A percentile compares a stretch with the other conserved stretches of the same genome.
Conservation (phyloP, 2,113 vertebrate species). For the Prinia subflava region DNA sequence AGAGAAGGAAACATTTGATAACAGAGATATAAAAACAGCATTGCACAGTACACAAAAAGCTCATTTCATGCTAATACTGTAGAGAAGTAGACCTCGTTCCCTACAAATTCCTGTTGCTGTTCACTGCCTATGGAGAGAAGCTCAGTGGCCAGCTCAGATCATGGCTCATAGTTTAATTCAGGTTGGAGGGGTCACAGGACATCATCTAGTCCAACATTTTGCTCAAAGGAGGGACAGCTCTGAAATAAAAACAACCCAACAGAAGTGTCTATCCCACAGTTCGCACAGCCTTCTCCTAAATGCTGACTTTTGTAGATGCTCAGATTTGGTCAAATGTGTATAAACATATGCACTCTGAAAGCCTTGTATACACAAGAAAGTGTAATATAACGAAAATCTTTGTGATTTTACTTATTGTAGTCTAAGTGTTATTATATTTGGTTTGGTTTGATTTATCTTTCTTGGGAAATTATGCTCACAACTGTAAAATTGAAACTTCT, state of each 20-base stretch:
- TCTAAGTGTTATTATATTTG: neutral
- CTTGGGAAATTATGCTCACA: neutral
- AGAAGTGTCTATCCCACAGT: neutral
- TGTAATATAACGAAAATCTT: neutral
- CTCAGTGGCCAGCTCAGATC: neutral
- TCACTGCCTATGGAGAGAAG: neutral
- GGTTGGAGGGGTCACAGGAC: neutral
- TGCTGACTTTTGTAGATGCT: neutral
- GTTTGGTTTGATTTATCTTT: neutral
- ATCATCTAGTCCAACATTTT: neutral
- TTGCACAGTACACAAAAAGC: neutral
- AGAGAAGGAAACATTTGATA: neutral
- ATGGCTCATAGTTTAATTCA: neutral
- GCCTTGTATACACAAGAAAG: neutral
- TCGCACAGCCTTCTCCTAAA: neutral
- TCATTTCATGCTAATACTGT: neutral
- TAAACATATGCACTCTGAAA: neutral
- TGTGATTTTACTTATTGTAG: neutral
- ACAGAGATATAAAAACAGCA: neutral
- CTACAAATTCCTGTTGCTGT: neutral
- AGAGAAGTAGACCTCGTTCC: neutral
- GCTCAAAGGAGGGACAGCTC: neutral
- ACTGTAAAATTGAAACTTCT: neutral
- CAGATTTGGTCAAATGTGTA: neutral
- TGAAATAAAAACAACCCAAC: neutral